These are phyloP conservation scores for Ormyrus nitidulus DNA, from an alignment of 2,888 invertebrate species.

Conservation along the genomic window DNA sequence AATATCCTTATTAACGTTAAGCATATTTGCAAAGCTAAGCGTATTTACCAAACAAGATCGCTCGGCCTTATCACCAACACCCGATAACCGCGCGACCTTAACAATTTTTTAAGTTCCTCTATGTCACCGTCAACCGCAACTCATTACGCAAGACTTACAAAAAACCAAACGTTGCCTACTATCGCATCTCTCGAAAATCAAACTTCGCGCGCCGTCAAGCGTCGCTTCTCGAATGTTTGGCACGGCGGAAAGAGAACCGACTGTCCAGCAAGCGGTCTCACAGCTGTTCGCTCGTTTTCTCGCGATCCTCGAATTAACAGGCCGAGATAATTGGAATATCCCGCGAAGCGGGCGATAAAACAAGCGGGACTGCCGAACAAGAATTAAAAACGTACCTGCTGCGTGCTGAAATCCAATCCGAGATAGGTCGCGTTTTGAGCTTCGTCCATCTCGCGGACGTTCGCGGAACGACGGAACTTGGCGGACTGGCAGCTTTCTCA, in stretches of 20 bases:
- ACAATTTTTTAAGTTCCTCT: conserved; percentile 5
- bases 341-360: no score
- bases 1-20: conserved; percentile 10
- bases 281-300: no score
- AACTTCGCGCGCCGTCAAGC: background rate
- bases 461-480: conserved; percentile 20
- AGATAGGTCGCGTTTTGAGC: conserved; percentile 80
- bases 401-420: conserved; percentile 91
- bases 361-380: no score
- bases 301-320: no score
- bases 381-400: conserved; percentile 81
- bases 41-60: background rate
- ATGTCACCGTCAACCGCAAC: background rate
- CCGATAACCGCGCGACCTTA: conserved; percentile 46
- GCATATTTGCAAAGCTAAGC: background rate
- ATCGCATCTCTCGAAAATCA: background rate
- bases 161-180: no score
- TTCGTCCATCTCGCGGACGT: conserved; percentile 63
- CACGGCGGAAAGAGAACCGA: conserved; percentile 23
- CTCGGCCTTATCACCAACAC: conserved; percentile 10
- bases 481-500: background rate
- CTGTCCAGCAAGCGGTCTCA: background rate
- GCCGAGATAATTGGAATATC: no score
- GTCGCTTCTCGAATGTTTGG: conserved; percentile 2
- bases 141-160: background rate